A percentile compares a stretch with the other conserved stretches of the same genome.
These are phyloP conservation scores for Rhopilema esculentum DNA, from an alignment of 30 jellyfish, hydroid and myxozoan genomes.

Conservation along the genomic window DNA sequence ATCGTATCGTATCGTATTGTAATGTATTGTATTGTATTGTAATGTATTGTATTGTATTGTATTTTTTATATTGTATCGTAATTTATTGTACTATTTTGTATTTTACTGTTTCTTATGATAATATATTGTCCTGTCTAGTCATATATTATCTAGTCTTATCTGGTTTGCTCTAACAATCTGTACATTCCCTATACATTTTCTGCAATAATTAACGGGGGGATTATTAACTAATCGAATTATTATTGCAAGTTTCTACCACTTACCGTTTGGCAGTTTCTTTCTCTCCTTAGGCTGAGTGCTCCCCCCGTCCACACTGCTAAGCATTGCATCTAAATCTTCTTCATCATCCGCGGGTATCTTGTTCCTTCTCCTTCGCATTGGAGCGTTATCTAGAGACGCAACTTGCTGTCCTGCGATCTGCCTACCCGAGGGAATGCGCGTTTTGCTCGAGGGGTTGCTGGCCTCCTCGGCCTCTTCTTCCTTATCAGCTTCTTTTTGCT, in stretches of 20 bases:
- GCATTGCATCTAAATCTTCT: conserved; percentile 60
- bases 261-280: not conserved
- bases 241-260: not conserved
- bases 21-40: not conserved
- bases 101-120: not conserved
- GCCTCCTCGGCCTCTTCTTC: conserved; percentile 39
- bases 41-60: not conserved
- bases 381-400: conserved; percentile 25
- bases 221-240: not conserved
- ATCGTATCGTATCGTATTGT: not conserved
- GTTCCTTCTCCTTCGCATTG: conserved; percentile 48
- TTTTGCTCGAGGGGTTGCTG: not conserved
- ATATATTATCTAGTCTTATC: not conserved
- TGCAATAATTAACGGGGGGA: too few relatives aligned
- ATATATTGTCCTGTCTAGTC: not conserved
- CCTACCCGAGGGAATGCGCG: conserved; percentile 37
- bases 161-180: too few relatives aligned
- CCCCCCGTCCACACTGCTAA: conserved; percentile 39
- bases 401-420: conserved; percentile 4
- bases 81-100: conserved; percentile 1
- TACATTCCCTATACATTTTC: too few relatives aligned
- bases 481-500: not conserved
- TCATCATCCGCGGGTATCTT: conserved; percentile 37
- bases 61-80: not conserved
- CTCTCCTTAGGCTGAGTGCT: conserved; percentile 17